These are phyloP conservation scores for Chaenogobius annularis DNA, from an alignment of 2,113 vertebrate genomes.

Conservation along the genomic window DNA sequence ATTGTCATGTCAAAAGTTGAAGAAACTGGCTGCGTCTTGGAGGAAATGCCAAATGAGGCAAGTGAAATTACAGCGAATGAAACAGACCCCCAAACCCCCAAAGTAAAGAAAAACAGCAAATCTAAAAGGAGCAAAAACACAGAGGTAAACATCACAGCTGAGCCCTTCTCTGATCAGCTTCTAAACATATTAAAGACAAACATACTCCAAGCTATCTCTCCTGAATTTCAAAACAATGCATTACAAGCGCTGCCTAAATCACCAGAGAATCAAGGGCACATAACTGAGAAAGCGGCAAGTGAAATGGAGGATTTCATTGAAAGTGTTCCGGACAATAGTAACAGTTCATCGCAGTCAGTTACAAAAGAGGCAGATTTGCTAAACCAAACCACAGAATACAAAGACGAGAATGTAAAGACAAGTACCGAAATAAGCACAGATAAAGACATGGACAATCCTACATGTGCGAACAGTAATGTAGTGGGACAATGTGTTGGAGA, in stretches of 20 bases:
- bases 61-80: constrained; percentile 40
- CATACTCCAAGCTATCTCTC: constrained; percentile 66
- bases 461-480: constrained; percentile 32
- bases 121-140: constrained; percentile 65
- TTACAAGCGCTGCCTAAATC: constrained; percentile 43
- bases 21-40: constrained; percentile 50
- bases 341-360: constrained; percentile 20
- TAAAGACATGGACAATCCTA: constrained; percentile 34
- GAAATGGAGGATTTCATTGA: constrained; percentile 39
- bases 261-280: constrained; percentile 44
- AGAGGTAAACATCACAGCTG: constrained; percentile 41
- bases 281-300: constrained; percentile 32
- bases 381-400: constrained; percentile 29
- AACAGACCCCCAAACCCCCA: constrained; percentile 52
- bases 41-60: constrained; percentile 54
- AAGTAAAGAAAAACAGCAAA: constrained; percentile 70
- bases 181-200: constrained; percentile 75
- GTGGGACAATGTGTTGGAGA: constrained; percentile 37
- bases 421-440: constrained; percentile 33
- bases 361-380: constrained; percentile 33
- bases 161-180: constrained; percentile 62
- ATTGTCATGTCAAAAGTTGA: constrained; percentile 51
- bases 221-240: constrained; percentile 67
- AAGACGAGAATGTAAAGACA: constrained; percentile 17
- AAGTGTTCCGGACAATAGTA: constrained; percentile 30